Evolutionary conservation across 2,888 invertebrate species (phyloP).

Genomic region (Drosophila hamatofila): DNA sequence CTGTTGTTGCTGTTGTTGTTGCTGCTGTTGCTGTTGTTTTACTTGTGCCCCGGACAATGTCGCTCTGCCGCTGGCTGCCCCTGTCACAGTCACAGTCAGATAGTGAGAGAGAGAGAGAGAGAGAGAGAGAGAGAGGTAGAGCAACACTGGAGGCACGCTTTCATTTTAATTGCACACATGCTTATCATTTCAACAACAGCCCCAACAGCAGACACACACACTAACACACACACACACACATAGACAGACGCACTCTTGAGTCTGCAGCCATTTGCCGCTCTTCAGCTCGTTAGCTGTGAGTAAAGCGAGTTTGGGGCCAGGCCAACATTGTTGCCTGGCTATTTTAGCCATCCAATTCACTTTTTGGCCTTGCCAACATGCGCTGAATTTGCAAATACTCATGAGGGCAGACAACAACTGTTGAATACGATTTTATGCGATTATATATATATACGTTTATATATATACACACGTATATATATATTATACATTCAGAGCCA

Average conservation of each 20-base stretch:
- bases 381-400: constrained; percentile 57
- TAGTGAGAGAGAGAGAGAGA: constrained; percentile 14
- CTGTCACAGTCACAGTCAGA: constrained; percentile 46
- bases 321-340: constrained; percentile 55
- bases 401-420: constrained; percentile 58
- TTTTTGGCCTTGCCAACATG: constrained; percentile 43
- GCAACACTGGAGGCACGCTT: constrained; percentile 68
- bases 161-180: constrained; percentile 81
- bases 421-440: constrained; percentile 55
- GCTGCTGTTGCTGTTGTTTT: constrained; percentile 29
- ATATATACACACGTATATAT: constrained; percentile 4
- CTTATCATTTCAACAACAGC: constrained; percentile 80
- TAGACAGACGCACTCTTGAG: constrained; percentile 19
- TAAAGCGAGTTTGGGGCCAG: constrained; percentile 17
- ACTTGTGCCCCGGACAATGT: constrained; percentile 17
- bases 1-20: constrained; percentile 16
- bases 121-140: constrained; percentile 12
- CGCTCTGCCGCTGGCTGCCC: constrained; percentile 2
- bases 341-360: constrained; percentile 64
- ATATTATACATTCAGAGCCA: constrained; percentile 46
- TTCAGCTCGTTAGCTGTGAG: constrained; percentile 67
- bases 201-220: constrained; percentile 27
- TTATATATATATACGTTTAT: constrained; percentile 11
- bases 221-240: constrained; percentile 4
- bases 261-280: constrained; percentile 29